These are phyloP conservation scores for Sternotherus odoratus DNA, from an alignment of 2,797 vertebrate genomes.

Conservation along the genomic window DNA sequence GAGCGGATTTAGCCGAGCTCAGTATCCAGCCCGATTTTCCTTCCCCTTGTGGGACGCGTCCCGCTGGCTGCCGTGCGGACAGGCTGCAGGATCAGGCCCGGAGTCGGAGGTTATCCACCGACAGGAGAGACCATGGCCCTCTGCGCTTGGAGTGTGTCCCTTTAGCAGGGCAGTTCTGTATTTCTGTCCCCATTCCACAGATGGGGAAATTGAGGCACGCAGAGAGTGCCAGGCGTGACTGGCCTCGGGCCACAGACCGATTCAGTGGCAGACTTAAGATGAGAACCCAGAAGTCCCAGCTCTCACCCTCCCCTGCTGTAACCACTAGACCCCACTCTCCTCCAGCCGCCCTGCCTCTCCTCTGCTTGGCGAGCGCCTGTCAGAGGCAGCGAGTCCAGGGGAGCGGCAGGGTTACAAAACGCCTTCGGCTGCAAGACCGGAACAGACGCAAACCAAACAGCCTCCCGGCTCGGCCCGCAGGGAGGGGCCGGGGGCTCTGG, in stretches of 20 bases:
- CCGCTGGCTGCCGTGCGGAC: not conserved
- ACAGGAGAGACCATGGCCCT: not conserved
- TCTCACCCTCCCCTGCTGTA: not conserved
- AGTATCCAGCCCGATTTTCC: not conserved
- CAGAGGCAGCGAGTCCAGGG: not conserved
- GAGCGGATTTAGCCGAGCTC: not conserved
- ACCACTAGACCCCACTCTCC: too few relatives aligned
- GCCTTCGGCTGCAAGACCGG: not conserved
- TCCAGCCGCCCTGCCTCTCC: not conserved
- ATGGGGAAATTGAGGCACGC: not conserved
- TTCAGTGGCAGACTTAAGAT: not conserved
- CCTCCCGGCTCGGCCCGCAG: not conserved
- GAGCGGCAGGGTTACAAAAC: not conserved
- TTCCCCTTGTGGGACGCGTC: not conserved
- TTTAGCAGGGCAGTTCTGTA: not conserved
- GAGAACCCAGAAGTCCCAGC: not conserved
- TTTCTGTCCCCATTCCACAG: not conserved
- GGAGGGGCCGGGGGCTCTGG: not conserved
- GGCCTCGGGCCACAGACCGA: not conserved
- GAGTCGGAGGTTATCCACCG: not conserved
- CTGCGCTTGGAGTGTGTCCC: not conserved
- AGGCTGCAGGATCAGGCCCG: not conserved
- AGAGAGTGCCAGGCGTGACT: not conserved
- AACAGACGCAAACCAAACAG: not conserved
- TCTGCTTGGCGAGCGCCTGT: not conserved